A percentile compares a stretch with the other conserved stretches of the same genome.
Conservation (phyloP, 2,113 vertebrate species). For the Dicaeum eximium region DNA sequence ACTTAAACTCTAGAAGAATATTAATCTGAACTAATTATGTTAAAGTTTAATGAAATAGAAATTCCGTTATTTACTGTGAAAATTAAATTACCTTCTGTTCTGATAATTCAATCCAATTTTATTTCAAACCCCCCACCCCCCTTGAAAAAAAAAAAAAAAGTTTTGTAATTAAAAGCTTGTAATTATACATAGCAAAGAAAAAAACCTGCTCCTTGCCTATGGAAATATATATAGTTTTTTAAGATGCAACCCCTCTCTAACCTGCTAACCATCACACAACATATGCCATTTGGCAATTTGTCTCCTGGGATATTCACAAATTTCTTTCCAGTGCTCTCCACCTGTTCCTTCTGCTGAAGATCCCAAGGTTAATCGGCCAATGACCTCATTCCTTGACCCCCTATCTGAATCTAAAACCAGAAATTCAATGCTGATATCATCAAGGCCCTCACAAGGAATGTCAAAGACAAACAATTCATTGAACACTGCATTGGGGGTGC, state of each 20-base stretch:
- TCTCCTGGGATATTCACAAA: constrained; percentile 93
- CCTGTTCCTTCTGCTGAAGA: constrained; percentile 83
- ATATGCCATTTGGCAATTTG: constrained; percentile 98
- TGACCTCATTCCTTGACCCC: constrained; percentile 80
- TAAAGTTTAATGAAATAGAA: constrained; percentile 10
- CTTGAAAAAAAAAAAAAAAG: neutral
- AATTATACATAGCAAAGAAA: constrained; percentile 61
- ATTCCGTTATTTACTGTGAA: constrained; percentile 12
- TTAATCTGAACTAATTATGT: neutral
- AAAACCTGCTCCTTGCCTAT: constrained; percentile 64
- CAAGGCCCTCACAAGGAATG: constrained; percentile 88
- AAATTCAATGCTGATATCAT: constrained; percentile 95
- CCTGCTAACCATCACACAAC: constrained; percentile 86
- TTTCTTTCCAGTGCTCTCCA: constrained; percentile 97
- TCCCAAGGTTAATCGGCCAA: constrained; percentile 86
- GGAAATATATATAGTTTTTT: constrained; percentile 29
- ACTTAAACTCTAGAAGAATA: constrained; percentile 1
- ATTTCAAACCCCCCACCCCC: neutral
- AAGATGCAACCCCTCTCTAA: constrained; percentile 2
- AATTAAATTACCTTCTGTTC: constrained; percentile 52
- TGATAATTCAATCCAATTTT: constrained; percentile 55
- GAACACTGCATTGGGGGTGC: constrained; percentile 94
- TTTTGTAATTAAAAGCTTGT: constrained; percentile 41
- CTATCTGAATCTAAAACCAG: constrained; percentile 96
- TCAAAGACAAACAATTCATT: constrained; percentile 98